phyloP scores from a whole-genome alignment of 2,888 invertebrate species.

The Lasioglossum calceatum region DNA sequence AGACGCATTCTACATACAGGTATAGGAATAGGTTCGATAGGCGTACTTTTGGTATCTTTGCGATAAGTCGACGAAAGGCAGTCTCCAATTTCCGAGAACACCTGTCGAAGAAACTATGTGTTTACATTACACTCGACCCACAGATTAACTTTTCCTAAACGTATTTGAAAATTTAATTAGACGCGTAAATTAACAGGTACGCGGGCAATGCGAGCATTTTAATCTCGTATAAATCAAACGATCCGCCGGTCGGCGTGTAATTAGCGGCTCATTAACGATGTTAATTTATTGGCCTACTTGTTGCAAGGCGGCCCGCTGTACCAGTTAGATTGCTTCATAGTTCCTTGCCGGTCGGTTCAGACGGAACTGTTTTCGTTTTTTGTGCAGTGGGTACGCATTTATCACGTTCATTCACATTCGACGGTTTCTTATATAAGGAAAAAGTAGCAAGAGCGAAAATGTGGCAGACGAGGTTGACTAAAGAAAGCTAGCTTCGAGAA shows the following conservation, averaged over 20 bases:
- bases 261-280: slow-evolving; percentile 77
- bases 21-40: too few relatives aligned
- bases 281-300: slow-evolving; percentile 76
- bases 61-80: not conserved
- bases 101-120: not conserved
- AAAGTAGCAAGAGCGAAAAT: not conserved
- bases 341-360: slow-evolving; percentile 6
- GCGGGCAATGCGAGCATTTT: slow-evolving; percentile 22
- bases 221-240: slow-evolving; percentile 74
- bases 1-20: not conserved
- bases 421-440: not conserved
- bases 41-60: too few relatives aligned
- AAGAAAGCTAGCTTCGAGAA: not conserved
- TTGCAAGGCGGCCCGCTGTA: slow-evolving; percentile 48
- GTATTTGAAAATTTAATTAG: slow-evolving; percentile 9
- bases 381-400: not conserved
- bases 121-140: not conserved
- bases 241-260: slow-evolving; percentile 73
- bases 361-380: slow-evolving; percentile 29
- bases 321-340: slow-evolving; percentile 35
- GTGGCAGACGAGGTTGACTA: not conserved
- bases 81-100: not conserved
- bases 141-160: slow-evolving; percentile 6
- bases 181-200: slow-evolving; percentile 17
- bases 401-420: not conserved